phyloP scores from a whole-genome alignment of 1,140 invertebrate genomes.

The Aphelinus certus region DNA sequence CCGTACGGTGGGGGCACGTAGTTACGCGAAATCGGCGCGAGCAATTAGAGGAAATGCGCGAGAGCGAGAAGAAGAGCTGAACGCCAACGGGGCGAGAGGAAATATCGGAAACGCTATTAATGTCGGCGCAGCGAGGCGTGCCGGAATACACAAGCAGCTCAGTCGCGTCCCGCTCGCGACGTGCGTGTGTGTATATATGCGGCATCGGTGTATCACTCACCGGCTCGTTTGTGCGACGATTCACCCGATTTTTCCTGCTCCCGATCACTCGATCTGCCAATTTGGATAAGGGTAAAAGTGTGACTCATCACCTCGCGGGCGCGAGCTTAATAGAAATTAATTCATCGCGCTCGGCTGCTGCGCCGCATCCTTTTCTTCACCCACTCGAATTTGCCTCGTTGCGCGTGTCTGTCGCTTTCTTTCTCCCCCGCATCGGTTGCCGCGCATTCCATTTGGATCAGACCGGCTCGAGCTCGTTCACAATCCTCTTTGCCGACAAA shows the following conservation, averaged over 20 bases:
- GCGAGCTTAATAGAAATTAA: too few relatives aligned
- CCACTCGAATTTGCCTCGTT: not conserved
- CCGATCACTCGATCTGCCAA: too few relatives aligned
- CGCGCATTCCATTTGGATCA: slow-evolving; percentile 47
- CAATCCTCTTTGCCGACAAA: slow-evolving; percentile 62
- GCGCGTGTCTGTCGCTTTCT: not conserved
- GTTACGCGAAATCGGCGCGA: not conserved
- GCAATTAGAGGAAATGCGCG: not conserved
- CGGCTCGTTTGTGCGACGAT: not conserved
- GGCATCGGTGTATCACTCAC: too few relatives aligned
- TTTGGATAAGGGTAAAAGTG: too few relatives aligned
- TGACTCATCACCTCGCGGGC: too few relatives aligned
- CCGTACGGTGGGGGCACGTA: too few relatives aligned
- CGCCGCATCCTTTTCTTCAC: not conserved
- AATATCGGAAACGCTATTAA: slow-evolving; percentile 50
- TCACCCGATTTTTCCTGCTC: too few relatives aligned
- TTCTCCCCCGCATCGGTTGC: not conserved
- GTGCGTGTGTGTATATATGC: not conserved
- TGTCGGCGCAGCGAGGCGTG: slow-evolving; percentile 43
- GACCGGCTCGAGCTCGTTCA: slow-evolving; percentile 40
- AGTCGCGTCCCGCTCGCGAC: not conserved
- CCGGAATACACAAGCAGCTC: slow-evolving; percentile 49
- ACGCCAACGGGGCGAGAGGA: slow-evolving; percentile 28
- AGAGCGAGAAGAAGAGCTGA: slow-evolving; percentile 6
- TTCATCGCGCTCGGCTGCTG: too few relatives aligned